These are phyloP conservation scores for Phylloscopus collybita DNA, from an alignment of 2,797 vertebrate genomes.

Conservation along the genomic window DNA sequence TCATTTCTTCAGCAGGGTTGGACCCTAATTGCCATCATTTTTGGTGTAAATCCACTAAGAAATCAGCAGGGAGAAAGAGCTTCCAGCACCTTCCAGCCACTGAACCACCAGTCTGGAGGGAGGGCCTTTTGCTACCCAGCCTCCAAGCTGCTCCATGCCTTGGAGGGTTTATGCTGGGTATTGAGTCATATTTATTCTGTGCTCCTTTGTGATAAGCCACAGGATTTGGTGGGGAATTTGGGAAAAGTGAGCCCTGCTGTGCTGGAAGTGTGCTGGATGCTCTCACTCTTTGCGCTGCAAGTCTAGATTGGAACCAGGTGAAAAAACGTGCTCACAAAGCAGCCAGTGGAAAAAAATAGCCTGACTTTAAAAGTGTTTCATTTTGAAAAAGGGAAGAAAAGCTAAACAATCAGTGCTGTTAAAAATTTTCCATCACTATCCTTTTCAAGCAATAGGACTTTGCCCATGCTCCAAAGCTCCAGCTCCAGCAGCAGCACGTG, in stretches of 20 bases:
- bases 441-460: neutral
- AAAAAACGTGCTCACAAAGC: conserved; percentile 4
- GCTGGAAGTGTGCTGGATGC: neutral
- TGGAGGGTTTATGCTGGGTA: neutral
- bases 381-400: conserved; percentile 49
- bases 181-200: neutral
- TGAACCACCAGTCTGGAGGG: neutral
- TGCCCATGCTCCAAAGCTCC: neutral
- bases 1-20: neutral
- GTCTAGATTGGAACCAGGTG: conserved; percentile 60
- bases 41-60: neutral
- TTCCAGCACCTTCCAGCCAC: neutral
- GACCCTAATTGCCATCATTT: neutral
- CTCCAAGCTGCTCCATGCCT: neutral
- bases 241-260: neutral
- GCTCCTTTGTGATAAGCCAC: neutral
- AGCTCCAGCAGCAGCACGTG: neutral
- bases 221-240: neutral
- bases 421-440: conserved; percentile 32
- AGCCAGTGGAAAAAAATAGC: neutral
- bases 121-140: neutral
- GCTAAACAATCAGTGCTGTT: conserved; percentile 18
- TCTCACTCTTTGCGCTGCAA: neutral
- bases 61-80: neutral
- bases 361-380: conserved; percentile 62